Evolutionary conservation across 2,113 vertebrate genomes (phyloP), one percentile per base, ranked within the genome.

Genomic region (Chaenocephalus aceratus): DNA sequence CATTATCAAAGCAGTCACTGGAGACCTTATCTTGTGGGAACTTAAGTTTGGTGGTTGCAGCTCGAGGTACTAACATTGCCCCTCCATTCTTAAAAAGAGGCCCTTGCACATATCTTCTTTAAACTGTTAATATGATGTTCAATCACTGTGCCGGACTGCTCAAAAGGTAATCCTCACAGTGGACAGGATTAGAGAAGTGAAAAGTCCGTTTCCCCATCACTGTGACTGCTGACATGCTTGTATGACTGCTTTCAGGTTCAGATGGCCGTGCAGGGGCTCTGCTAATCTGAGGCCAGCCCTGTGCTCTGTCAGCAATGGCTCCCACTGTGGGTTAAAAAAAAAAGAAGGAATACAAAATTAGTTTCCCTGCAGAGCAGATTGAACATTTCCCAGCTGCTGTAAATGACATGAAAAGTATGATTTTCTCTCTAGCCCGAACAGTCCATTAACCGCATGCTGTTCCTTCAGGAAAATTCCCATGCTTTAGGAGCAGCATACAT

Each of bases 401-500:
- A 86, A 87, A 88, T 86, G 77, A 88, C 83, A 86, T 81, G 76
- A 80, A 92, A 88, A 86, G 83, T 34, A 87, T 87, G 21, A 85
- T 90, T 83, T 90, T 70, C 82, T 75, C 79, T 76, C 34, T 62
- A 72, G 78, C 80, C 53, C 41, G 4, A 89, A 73, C 77, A 89
- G 73, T 87, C 88, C 82, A 92, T 94, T 93, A 92, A 86, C 89
- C 54, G 30, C 89, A 82, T 82, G 89, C 89, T 89, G 90, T 59
- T 89, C 72, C 76, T 86, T 84, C 60, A 72, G 72, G 76, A 87
- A 72, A 75, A 53, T 41, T 70, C 68, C 81, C 77, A 63, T 82
- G 77, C 78, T 78, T 77, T 85, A 75, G 60, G 62, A 48, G 65
- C 56, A 11, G 30, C 77, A 74, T 73, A 82, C 63, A 86, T 85